phyloP scores from a whole-genome alignment of 2,888 invertebrate genomes.

The Sycophila texana region DNA sequence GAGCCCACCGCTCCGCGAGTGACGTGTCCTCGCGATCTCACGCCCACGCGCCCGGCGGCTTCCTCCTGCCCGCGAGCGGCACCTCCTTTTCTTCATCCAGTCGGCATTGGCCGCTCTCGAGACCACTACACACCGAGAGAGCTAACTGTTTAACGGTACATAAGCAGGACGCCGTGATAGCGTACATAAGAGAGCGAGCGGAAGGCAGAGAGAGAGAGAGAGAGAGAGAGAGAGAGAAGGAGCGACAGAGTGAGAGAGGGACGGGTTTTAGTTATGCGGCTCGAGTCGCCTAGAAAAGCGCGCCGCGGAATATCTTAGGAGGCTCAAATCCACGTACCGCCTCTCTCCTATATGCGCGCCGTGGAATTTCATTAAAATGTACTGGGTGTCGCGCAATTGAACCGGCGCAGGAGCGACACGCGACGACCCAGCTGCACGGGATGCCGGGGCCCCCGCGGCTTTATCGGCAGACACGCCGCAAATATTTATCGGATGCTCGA shows the following conservation, averaged over 20 bases:
- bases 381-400: slow-evolving; percentile 33
- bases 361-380: slow-evolving; percentile 54
- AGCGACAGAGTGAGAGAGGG: slow-evolving; percentile 58
- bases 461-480: slow-evolving; percentile 13
- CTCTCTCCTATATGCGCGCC: not conserved
- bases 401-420: not conserved
- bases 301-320: slow-evolving; percentile 64
- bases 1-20: slow-evolving; percentile 3
- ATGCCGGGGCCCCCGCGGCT: not conserved
- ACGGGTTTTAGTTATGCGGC: slow-evolving; percentile 60
- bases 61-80: not conserved
- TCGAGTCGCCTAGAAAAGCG: slow-evolving; percentile 62
- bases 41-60: slow-evolving; percentile 1
- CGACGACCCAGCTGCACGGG: not conserved
- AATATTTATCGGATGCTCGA: slow-evolving; percentile 35
- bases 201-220: slow-evolving; percentile 35
- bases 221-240: slow-evolving; percentile 59
- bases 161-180: slow-evolving; percentile 15
- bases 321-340: slow-evolving; percentile 31
- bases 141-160: slow-evolving; percentile 53
- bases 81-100: not conserved
- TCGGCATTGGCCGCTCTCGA: not conserved
- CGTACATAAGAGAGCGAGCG: not conserved
- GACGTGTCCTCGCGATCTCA: slow-evolving; percentile 26
- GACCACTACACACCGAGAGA: slow-evolving; percentile 14